Conservation (phyloP, 2,797 vertebrate species). For the Rhodeus uyekii region DNA sequence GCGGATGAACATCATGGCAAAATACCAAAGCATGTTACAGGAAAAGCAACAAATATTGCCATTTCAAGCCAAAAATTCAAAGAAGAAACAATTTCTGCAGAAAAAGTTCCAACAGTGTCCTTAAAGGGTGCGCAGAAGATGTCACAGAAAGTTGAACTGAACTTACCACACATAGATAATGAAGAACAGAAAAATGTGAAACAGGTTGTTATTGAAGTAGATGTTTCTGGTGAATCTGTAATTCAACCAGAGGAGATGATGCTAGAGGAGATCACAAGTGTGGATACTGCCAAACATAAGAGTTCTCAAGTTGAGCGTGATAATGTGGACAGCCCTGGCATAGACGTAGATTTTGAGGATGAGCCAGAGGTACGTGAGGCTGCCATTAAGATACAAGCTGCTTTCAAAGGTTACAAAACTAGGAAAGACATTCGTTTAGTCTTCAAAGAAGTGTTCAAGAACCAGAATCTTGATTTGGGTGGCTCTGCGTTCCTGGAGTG, state of each 20-base stretch:
- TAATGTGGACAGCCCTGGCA: not conserved
- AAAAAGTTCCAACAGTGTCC: not conserved
- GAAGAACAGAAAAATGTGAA: not conserved
- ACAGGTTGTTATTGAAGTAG: not conserved
- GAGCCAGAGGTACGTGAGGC: conserved; percentile 84
- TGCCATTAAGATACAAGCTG: conserved; percentile 91
- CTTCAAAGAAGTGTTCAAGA: conserved; percentile 87
- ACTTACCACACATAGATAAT: not conserved
- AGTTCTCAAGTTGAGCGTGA: not conserved
- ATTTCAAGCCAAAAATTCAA: not conserved
- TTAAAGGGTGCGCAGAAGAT: not conserved
- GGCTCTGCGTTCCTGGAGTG: conserved; percentile 82
- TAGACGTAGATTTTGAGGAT: conserved; percentile 69
- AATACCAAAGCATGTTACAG: not conserved
- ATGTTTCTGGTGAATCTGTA: not conserved
- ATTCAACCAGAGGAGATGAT: not conserved
- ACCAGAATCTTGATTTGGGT: conserved; percentile 78
- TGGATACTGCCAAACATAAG: not conserved
- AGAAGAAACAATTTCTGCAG: conserved; percentile 7
- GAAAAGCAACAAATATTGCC: not conserved
- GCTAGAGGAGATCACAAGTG: not conserved
- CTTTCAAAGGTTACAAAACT: conserved; percentile 91
- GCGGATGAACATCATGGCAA: not conserved
- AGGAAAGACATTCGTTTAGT: conserved; percentile 87
- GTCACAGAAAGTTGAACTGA: not conserved